phyloP scores from a whole-genome alignment of 2,888 invertebrate genomes.

The Alviniconcha strummeri region DNA sequence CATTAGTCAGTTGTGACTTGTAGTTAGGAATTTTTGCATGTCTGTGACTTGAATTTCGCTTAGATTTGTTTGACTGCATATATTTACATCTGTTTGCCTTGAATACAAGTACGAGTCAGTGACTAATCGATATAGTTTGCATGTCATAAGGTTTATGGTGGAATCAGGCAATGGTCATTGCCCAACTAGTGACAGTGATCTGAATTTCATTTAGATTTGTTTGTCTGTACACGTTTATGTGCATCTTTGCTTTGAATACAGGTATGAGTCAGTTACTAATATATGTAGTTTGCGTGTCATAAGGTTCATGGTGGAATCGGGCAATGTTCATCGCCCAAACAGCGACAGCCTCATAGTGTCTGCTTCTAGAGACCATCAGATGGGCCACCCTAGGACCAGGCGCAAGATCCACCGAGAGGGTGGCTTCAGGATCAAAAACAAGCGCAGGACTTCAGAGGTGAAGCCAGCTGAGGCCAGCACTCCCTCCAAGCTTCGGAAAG shows the following conservation, averaged over 20 bases:
- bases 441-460: neutral
- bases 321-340: slow-evolving; percentile 17
- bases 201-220: too few species aligned
- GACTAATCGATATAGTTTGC: too few species aligned
- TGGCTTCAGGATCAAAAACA: slow-evolving; percentile 28
- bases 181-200: slow-evolving; percentile 18
- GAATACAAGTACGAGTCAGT: too few species aligned
- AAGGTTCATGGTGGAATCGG: neutral
- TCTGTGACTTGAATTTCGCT: neutral
- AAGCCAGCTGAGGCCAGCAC: neutral
- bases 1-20: too few species aligned
- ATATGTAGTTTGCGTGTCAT: too few species aligned
- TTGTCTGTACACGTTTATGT: too few species aligned
- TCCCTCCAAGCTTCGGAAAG: neutral
- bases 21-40: neutral
- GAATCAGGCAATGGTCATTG: slow-evolving; percentile 17
- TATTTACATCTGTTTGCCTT: too few species aligned
- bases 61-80: too few species aligned
- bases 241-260: too few species aligned
- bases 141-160: neutral
- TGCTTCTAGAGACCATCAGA: neutral
- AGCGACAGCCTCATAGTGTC: slow-evolving; percentile 27
- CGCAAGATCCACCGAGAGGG: slow-evolving; percentile 29
- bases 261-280: too few species aligned
- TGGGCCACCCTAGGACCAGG: neutral